phyloP scores from a whole-genome alignment of 2,888 invertebrate genomes.

The Cheilosia vernalis region DNA sequence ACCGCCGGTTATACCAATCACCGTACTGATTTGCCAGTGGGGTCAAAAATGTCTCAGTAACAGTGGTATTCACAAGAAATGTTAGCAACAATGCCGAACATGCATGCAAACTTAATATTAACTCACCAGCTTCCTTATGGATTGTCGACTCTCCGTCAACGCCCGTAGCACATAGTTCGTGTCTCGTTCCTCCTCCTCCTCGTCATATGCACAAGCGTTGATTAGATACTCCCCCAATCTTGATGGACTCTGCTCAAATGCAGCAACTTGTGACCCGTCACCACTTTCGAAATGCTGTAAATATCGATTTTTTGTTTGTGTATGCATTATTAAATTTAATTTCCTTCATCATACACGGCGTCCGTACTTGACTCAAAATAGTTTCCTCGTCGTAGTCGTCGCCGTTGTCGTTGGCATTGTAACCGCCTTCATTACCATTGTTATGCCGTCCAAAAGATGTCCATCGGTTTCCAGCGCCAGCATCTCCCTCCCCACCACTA shows the following conservation, averaged over 20 bases:
- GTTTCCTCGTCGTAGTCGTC: constrained; percentile 75
- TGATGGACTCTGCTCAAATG: constrained; percentile 20
- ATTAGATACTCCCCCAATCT: constrained; percentile 35
- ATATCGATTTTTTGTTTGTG: constrained; percentile 18
- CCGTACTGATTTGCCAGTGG: no score
- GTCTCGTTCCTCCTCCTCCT: constrained; percentile 76
- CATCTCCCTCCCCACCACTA: constrained; percentile 41
- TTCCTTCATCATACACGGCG: constrained; percentile 44
- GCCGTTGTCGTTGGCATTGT: constrained; percentile 29
- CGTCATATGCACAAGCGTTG: constrained; percentile 59
- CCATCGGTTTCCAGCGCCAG: constrained; percentile 19
- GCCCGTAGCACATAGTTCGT: constrained; percentile 76
- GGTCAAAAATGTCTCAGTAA: no score
- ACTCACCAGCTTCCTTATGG: constrained; percentile 75
- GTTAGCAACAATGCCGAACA: no score
- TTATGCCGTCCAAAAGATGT: constrained; percentile 12
- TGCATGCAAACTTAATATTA: neutral
- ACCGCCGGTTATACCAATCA: no score
- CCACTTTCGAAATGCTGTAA: constrained; percentile 62
- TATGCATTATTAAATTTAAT: constrained; percentile 48
- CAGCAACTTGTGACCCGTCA: constrained; percentile 2
- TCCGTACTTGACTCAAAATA: constrained; percentile 74
- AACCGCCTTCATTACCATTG: neutral
- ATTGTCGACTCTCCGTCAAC: constrained; percentile 76
- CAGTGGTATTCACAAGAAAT: no score